These are phyloP conservation scores for Trematomus bernacchii DNA, from an alignment of 2,797 vertebrate genomes.

Conservation along the genomic window DNA sequence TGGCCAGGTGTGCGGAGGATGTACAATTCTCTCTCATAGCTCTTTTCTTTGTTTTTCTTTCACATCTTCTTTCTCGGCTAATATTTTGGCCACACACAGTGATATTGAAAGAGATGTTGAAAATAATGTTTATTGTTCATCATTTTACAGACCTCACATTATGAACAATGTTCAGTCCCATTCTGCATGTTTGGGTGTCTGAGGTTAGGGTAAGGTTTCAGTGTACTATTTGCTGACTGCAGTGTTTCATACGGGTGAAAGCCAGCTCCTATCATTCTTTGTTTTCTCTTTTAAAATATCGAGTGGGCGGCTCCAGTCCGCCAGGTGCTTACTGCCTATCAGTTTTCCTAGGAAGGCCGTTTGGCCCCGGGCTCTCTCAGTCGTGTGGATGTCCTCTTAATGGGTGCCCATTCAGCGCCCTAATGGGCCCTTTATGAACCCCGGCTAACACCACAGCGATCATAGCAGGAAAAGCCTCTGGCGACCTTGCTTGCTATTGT, in stretches of 20 bases:
- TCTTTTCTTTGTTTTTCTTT: not conserved
- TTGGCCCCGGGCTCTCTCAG: slow-evolving; percentile 64
- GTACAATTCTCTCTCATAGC: not conserved
- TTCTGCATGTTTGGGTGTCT: not conserved
- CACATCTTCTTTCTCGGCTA: not conserved
- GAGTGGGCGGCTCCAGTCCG: slow-evolving; percentile 32
- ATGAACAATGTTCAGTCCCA: not conserved
- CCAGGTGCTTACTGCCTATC: slow-evolving; percentile 64
- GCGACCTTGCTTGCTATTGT: slow-evolving; percentile 75
- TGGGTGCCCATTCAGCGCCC: slow-evolving; percentile 76
- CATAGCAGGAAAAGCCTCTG: slow-evolving; percentile 78
- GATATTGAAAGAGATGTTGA: not conserved
- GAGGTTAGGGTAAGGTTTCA: slow-evolving; percentile 5
- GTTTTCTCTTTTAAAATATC: not conserved
- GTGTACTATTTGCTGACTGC: slow-evolving; percentile 6
- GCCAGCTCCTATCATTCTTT: slow-evolving; percentile 18
- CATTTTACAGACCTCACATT: not conserved
- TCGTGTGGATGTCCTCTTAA: slow-evolving; percentile 81
- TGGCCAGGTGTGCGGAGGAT: not conserved
- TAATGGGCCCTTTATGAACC: slow-evolving; percentile 82
- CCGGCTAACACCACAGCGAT: slow-evolving; percentile 63
- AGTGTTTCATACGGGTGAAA: not conserved
- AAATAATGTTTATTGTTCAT: not conserved
- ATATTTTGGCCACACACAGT: not conserved
- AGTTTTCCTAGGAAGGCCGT: slow-evolving; percentile 51